These are phyloP conservation scores for Bagarius yarrelli DNA, from an alignment of 2,113 vertebrate genomes.

Conservation along the genomic window DNA sequence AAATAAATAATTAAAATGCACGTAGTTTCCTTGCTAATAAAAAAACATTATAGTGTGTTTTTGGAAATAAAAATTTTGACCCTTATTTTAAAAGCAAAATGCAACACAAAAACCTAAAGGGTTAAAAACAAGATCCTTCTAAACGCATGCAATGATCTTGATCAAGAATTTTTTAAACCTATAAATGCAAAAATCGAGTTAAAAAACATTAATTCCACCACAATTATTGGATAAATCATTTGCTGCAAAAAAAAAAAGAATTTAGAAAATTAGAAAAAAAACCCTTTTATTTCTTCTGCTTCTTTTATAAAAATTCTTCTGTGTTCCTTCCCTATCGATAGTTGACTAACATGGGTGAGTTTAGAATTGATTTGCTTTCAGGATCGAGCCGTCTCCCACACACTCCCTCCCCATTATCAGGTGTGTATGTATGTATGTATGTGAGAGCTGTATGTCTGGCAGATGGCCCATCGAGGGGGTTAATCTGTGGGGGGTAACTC, in stretches of 20 bases:
- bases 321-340: not conserved
- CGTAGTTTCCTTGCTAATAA: not conserved
- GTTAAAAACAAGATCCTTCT: no score
- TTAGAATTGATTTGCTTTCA: conserved; percentile 9
- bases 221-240: not conserved
- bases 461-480: conserved; percentile 42
- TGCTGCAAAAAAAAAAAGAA: not conserved
- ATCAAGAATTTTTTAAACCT: no score
- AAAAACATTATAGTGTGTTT: not conserved
- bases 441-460: conserved; percentile 39
- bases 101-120: no score
- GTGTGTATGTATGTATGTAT: conserved; percentile 4
- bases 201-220: no score
- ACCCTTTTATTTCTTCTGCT: no score
- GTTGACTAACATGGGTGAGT: conserved; percentile 1
- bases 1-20: not conserved
- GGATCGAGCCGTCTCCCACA: conserved; percentile 8
- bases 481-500: conserved; percentile 41
- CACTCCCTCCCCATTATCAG: conserved; percentile 27
- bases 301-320: not conserved
- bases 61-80: not conserved
- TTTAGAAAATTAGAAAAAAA: not conserved
- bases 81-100: not conserved
- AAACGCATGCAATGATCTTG: no score
- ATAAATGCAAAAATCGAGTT: no score